Evolutionary conservation across 2,113 vertebrate genomes (phyloP).

Genomic region (Gavialis gangeticus): DNA sequence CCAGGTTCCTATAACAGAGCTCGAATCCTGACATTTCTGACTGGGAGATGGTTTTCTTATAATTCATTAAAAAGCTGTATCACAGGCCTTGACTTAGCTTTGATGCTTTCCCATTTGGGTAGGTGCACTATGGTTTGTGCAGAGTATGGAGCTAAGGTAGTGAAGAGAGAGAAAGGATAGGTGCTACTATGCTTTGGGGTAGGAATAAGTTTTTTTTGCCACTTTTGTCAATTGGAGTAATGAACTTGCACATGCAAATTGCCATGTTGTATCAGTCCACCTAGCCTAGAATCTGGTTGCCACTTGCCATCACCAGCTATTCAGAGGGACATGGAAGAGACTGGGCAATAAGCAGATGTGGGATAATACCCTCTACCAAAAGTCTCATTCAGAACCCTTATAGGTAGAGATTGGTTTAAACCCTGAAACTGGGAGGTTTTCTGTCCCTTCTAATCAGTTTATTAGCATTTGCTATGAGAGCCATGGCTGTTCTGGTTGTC

Average conservation of each 20-base stretch:
- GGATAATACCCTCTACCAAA: not conserved
- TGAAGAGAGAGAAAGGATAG: not conserved
- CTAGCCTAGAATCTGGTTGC: not conserved
- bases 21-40: not conserved
- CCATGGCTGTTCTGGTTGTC: not conserved
- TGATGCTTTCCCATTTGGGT: not conserved
- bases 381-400: constrained; percentile 13
- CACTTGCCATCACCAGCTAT: not conserved
- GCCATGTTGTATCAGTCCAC: constrained; percentile 6
- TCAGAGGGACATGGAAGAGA: not conserved
- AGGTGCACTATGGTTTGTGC: not conserved
- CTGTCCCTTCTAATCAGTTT: constrained; percentile 5
- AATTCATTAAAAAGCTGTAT: not conserved
- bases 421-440: not conserved
- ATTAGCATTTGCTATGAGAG: not conserved
- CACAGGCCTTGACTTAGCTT: not conserved
- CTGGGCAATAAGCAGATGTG: constrained; percentile 2
- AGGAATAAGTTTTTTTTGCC: not conserved
- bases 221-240: not conserved
- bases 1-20: not conserved
- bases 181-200: not conserved
- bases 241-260: not conserved
- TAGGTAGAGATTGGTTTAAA: not conserved
- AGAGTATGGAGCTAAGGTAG: not conserved
- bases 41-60: not conserved